Evolutionary conservation across 2,113 vertebrate genomes (phyloP), one percentile per base, ranked within the genome.

Genomic region (Rhegmatorhina hoffmannsi): DNA sequence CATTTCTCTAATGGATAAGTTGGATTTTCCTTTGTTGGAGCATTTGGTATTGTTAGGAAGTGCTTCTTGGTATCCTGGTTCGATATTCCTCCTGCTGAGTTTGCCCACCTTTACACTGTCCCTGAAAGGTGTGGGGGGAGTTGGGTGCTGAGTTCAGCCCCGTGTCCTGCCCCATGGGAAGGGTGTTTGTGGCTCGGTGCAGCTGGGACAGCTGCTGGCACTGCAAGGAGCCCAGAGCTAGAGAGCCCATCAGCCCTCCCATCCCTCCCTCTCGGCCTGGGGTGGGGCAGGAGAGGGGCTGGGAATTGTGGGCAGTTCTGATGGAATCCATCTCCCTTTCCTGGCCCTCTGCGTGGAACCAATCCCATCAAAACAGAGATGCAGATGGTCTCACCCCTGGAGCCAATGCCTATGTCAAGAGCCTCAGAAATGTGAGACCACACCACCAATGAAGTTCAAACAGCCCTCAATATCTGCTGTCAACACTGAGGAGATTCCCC

Each of bases 391-490:
- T 85, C 89, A 12, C n/a, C 89, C 88, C 94, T 43, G 89, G 52
- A 93, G 92, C 91, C 87, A 74, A 17, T 76, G 89, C n/a, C 92
- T 84, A 31, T 85, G 91, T 89, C 79, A 84, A 43, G 95, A 87
- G 95, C 91, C 87, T 92, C 93, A 76, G 89, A 87, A 93, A 95
- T 94, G 96, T 64, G 92, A 96, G 83, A 19, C 58, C 58, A 5
- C 68, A 64, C 93, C 97, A 95, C 97, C 96, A 93, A 12, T 79
- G 94, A 38, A 77, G 92, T 90, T 94, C 92, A 92, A 81, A 87
- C 50, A 25, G 89, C 53, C 40, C 55, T 25, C 62, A 79, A 18
- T 33, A 72, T 78, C 88, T 90, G 86, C 79, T 93, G 79, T 60
- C 90, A 93, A 26, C 21, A 4, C 92, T 1, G 25, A 64, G 58